These are phyloP conservation scores for Andrena hattorfiana DNA, from an alignment of 2,888 invertebrate species.

Conservation along the genomic window DNA sequence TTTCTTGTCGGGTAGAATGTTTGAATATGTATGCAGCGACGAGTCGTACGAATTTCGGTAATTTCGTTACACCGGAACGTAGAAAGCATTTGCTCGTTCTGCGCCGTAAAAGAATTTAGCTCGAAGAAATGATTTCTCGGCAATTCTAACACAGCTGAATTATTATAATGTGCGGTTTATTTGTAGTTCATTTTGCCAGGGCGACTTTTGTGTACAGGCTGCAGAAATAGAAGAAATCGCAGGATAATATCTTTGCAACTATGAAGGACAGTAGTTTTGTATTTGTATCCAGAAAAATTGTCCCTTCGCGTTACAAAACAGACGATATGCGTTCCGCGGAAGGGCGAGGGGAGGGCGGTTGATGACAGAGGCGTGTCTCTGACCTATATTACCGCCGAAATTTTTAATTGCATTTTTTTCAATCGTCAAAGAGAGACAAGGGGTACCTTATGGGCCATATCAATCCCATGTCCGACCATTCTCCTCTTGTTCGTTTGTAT, in stretches of 20 bases:
- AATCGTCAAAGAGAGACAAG: conserved; percentile 55
- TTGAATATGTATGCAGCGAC: conserved; percentile 27
- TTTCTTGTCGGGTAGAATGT: conserved; percentile 18
- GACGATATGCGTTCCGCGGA: neutral
- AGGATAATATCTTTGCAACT: too few species aligned
- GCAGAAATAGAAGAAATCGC: too few species aligned
- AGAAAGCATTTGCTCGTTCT: neutral
- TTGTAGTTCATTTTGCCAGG: too few species aligned
- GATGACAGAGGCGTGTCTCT: conserved; percentile 48
- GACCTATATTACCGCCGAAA: conserved; percentile 70
- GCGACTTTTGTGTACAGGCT: too few species aligned
- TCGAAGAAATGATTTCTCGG: neutral
- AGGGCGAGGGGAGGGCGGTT: conserved; percentile 1
- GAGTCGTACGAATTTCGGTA: neutral
- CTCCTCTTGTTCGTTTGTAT: conserved; percentile 62
- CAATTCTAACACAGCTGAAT: neutral
- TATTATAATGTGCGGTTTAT: neutral
- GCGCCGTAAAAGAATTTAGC: neutral
- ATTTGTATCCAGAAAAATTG: too few species aligned
- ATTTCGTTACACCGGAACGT: neutral
- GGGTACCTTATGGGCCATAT: conserved; percentile 63
- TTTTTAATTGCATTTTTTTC: conserved; percentile 75
- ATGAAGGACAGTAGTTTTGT: too few species aligned
- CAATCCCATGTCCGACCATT: conserved; percentile 49
- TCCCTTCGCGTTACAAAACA: too few species aligned